phyloP scores from a whole-genome alignment of 2,888 invertebrate genomes.

The Archips xylosteana region DNA sequence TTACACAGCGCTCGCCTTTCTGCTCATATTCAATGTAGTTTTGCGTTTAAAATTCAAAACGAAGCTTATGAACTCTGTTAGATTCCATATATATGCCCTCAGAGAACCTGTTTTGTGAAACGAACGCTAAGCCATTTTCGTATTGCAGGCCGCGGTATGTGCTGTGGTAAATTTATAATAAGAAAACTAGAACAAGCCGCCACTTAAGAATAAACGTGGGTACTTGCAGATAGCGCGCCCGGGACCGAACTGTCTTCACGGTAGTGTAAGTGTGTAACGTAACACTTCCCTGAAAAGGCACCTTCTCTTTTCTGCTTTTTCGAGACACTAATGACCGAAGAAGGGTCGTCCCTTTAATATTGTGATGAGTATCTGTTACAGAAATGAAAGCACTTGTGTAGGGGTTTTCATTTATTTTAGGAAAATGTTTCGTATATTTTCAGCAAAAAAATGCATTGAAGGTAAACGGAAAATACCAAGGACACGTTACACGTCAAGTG shows the following conservation, averaged over 20 bases:
- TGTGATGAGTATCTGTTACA: conserved; percentile 51
- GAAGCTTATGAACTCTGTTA: conserved; percentile 74
- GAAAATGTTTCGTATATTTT: conserved; percentile 15
- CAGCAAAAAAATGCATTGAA: conserved; percentile 3
- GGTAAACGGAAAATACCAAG: neutral
- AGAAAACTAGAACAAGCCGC: conserved; percentile 23
- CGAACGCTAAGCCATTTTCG: conserved; percentile 63
- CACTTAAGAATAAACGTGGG: conserved; percentile 16
- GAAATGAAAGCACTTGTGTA: conserved; percentile 27
- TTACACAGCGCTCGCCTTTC: conserved; percentile 73
- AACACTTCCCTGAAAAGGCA: conserved; percentile 50
- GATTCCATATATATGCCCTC: conserved; percentile 67
- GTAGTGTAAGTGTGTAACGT: conserved; percentile 50
- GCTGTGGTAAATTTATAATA: conserved; percentile 34
- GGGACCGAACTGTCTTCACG: conserved; percentile 49
- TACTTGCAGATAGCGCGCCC: conserved; percentile 4
- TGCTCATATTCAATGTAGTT: conserved; percentile 76
- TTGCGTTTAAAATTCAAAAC: conserved; percentile 78
- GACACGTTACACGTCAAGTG: conserved; percentile 1
- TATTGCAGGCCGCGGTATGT: conserved; percentile 45
- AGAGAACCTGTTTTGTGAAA: conserved; percentile 64
- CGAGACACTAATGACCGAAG: conserved; percentile 57
- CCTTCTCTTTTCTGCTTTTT: conserved; percentile 57
- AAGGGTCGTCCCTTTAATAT: conserved; percentile 55
- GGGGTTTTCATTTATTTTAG: conserved; percentile 21